Conservation (phyloP, 2,888 invertebrate species). For the Geotrupes spiniger region DNA sequence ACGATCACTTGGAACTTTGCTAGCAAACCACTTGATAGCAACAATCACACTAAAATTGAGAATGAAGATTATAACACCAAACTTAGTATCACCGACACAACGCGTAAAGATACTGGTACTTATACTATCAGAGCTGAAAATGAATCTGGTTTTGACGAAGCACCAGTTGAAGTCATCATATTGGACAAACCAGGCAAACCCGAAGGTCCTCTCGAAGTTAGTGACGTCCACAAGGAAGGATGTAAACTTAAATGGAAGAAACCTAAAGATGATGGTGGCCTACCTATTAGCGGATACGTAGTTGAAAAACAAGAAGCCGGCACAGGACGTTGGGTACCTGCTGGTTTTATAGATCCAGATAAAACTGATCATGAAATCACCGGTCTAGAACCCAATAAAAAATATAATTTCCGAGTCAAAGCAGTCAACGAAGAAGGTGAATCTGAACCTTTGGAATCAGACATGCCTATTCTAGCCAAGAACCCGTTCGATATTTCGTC, state of each 20-base stretch:
- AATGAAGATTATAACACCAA: constrained; percentile 92
- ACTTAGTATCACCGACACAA: constrained; percentile 74
- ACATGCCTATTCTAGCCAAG: constrained; percentile 86
- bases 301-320: constrained; percentile 93
- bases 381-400: constrained; percentile 90
- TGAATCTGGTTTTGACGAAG: constrained; percentile 89
- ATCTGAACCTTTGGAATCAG: constrained; percentile 91
- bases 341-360: constrained; percentile 78
- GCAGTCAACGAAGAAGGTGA: constrained; percentile 97
- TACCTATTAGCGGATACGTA: constrained; percentile 85
- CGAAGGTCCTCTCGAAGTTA: constrained; percentile 88
- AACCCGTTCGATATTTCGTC: constrained; percentile 93
- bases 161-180: constrained; percentile 87
- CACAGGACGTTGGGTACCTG: constrained; percentile 86
- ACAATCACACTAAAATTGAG: constrained; percentile 71
- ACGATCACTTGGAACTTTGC: constrained; percentile 78
- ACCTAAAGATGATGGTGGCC: constrained; percentile 93
- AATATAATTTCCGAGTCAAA: constrained; percentile 96
- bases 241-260: constrained; percentile 93
- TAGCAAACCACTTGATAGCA: constrained; percentile 65
- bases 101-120: constrained; percentile 82
- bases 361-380: constrained; percentile 79
- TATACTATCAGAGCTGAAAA: constrained; percentile 93
- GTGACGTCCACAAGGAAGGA: constrained; percentile 88
- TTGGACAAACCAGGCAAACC: constrained; percentile 82